These are phyloP conservation scores for Phylloscopus trochilus DNA, from an alignment of 2,113 vertebrate genomes.

Conservation along the genomic window DNA sequence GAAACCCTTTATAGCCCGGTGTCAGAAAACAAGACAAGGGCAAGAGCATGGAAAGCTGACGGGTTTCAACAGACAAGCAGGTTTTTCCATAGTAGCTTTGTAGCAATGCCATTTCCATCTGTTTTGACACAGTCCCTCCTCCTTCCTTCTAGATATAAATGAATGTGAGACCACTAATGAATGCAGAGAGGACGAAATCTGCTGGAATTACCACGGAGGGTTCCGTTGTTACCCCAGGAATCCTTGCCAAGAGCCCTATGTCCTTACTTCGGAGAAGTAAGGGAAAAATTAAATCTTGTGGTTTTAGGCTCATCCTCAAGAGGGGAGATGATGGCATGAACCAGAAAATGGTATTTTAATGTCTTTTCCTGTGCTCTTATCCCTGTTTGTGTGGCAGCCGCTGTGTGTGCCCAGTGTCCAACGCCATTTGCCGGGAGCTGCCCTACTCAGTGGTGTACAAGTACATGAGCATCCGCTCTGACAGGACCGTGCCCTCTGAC, in stretches of 20 bases:
- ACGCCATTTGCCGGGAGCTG: conserved; percentile 81
- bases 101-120: background rate
- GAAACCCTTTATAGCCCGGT: background rate
- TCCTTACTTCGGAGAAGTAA: conserved; percentile 91
- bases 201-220: conserved; percentile 95
- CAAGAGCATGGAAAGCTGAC: background rate
- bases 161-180: conserved; percentile 90
- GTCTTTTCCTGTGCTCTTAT: background rate
- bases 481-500: conserved; percentile 90
- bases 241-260: conserved; percentile 92
- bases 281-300: background rate
- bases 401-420: conserved; percentile 85
- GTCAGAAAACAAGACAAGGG: background rate
- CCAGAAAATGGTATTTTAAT: background rate
- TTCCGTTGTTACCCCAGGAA: conserved; percentile 95
- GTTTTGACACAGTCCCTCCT: background rate
- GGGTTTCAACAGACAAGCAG: background rate
- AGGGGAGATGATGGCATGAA: fast-evolving
- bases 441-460: conserved; percentile 94
- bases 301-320: background rate
- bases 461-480: conserved; percentile 96
- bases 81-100: background rate
- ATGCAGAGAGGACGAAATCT: conserved; percentile 93
- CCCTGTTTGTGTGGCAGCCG: conserved; percentile 72
- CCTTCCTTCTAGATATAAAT: conserved; percentile 84